Evolutionary conservation across 1,140 invertebrate species (phyloP), one percentile per base, ranked within the genome.

Genomic region (Drosophila chauvacae): DNA sequence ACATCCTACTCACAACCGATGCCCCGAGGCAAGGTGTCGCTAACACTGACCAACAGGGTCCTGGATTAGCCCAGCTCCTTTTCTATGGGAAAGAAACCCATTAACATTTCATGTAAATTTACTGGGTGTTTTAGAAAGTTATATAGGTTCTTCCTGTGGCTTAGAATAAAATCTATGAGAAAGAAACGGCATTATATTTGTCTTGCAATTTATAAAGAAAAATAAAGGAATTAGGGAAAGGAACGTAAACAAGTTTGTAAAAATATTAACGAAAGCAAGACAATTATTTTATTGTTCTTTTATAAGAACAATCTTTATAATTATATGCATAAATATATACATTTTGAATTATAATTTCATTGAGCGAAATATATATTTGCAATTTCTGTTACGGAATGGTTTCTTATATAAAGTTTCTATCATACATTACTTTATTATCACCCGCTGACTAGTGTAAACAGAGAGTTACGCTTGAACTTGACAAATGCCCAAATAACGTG

Each of bases 401-500:
- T 37, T 6, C 7, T 10, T 1, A 37, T 37, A 37, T 14, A 2
- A 2, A 13, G 4, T 37, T 37, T 37, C 1, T 13, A 37, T 13
- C 11, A 14, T 5, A 13, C 13, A 9, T 37, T 23, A 9, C n/a
- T 3, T 23, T 44, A 26, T 14, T 4, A 4, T 11, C 4, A 30
- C 53, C 41, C 26, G 84, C 64, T 73, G 77, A 37, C 35, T 61
- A 66, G 85, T 88, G 77, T 75, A 59, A 69, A 55, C 59, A 23
- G 55, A 75, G 56, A 73, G 81, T 75, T 81, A 90, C 81, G 85
- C 85, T 90, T 90, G 85, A 90, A 90, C 85, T 90, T 90, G 85
- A 90, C 85, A 90, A 90, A 90, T 90, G 85, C 81, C 71, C 53
- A 90, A 90, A 90, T 90, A 90, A 85, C 85, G 85, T 90, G 86